Percentiles rank a stretch among this genome's conserved stretches.
These are phyloP conservation scores for Danionella cerebrum DNA, from an alignment of 2,113 vertebrate genomes.

Conservation along the genomic window DNA sequence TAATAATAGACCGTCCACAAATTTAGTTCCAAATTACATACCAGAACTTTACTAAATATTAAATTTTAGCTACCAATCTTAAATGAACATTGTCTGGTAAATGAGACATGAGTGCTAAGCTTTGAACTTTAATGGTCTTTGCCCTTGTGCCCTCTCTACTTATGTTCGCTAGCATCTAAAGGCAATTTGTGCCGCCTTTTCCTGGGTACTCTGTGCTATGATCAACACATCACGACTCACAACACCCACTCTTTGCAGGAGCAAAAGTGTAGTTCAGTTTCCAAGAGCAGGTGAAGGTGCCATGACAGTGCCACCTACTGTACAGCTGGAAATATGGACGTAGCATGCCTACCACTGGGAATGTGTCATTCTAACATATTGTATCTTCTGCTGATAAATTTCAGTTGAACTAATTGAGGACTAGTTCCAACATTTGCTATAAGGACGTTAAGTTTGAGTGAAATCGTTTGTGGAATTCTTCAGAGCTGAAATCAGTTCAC, in stretches of 20 bases:
- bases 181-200: background rate
- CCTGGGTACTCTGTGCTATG: background rate
- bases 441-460: too few relatives aligned
- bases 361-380: too few relatives aligned
- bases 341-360: background rate
- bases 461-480: too few relatives aligned
- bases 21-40: too few relatives aligned
- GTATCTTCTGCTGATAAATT: too few relatives aligned
- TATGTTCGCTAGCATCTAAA: background rate
- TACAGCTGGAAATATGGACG: background rate
- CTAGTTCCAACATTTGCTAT: too few relatives aligned
- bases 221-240: slow-evolving; percentile 16
- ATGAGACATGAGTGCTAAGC: background rate
- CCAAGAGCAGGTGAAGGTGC: background rate
- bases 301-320: slow-evolving; percentile 35
- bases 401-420: too few relatives aligned
- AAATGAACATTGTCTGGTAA: background rate
- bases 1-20: too few relatives aligned
- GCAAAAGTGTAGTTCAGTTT: slow-evolving; percentile 2
- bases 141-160: background rate
- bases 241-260: slow-evolving; percentile 13
- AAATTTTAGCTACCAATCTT: background rate
- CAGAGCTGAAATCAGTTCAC: too few relatives aligned
- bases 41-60: too few relatives aligned
- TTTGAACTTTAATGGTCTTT: background rate